Base-by-base conservation (phyloP, 2,113 vertebrate species). In the Hemibagrus wyckioides region DNA sequence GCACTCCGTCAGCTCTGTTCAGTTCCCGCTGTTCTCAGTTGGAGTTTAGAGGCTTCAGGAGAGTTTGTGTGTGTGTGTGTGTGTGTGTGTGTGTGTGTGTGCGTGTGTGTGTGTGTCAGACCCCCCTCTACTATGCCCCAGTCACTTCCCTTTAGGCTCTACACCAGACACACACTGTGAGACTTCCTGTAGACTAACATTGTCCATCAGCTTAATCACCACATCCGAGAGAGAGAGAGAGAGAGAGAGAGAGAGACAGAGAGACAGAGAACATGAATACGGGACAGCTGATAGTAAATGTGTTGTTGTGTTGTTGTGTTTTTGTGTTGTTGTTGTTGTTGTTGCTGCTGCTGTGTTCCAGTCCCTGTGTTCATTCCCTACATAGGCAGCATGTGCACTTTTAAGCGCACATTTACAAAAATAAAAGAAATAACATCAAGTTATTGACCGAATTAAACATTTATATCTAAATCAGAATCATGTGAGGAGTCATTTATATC, bases 1-100 rank as follows among this genome's bases (percentile, higher is more conserved):
- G 61, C 28, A 48, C 59, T 44, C 81, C 15, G 3, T 69, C 82
- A 69, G 63, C 23, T 67, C 28, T 69, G n/a, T 69, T 83, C 63
- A 83, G 8, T 67, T 65, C 63, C n/a, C 14, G 59, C 61, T 83
- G 63, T 69, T 83, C 82, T 50, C 82, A 52, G 61, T 69, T 83
- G 82, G 61, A 83, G 82, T 33, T 41, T 23, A 41, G 36, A 39
- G 56, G 28, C 82, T 50, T 83, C 61, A 39, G 59, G 15, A 65
- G 81, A 61, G 52, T 80, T 33, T 7, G 65, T 17, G 17, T 69
- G 33, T 36, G 23, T 61, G 65, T 67, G 67, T 39, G 33, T 39
- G 67, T 39, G 67, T 75, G 73, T 28, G 41, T 48, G 25, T 77
- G 25, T 50, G 36, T n/a, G 57, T 83, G 81, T 83, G 81, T 61